Evolutionary conservation across 2,888 invertebrate genomes (phyloP).

Genomic region (Corbicula japonica): DNA sequence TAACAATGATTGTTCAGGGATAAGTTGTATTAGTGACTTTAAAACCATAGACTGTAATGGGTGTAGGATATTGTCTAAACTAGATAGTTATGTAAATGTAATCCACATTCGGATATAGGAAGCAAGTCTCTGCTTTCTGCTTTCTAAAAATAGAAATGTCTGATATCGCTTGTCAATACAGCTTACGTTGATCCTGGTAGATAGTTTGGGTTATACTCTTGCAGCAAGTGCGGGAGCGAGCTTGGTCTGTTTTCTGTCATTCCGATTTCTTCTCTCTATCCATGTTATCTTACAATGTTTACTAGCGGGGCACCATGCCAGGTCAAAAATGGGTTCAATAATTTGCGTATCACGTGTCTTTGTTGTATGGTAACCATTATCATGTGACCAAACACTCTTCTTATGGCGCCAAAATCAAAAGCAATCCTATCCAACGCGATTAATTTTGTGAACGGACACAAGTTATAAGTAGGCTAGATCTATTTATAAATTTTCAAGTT

Average conservation of each 20-base stretch:
- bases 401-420: conserved; percentile 1
- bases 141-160: background rate
- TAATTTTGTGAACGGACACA: no score
- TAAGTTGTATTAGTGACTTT: conserved; percentile 6
- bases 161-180: background rate
- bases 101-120: background rate
- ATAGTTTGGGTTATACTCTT: conserved; percentile 54
- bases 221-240: conserved; percentile 43
- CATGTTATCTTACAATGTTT: conserved; percentile 1
- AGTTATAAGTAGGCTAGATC: no score
- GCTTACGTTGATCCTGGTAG: conserved; percentile 38
- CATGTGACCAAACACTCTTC: conserved; percentile 38
- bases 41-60: background rate
- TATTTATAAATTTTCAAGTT: no score
- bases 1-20: background rate
- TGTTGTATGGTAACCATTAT: conserved; percentile 45
- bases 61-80: background rate
- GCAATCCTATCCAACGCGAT: no score
- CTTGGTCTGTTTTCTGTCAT: conserved; percentile 26
- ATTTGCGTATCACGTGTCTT: conserved; percentile 44
- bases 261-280: conserved; percentile 21
- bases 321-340: conserved; percentile 33
- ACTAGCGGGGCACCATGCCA: conserved; percentile 32
- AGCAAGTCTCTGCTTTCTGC: background rate
- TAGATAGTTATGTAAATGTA: background rate